These are phyloP conservation scores for Sterrhoptilus dennistouni DNA, from an alignment of 2,113 vertebrate genomes.

Conservation along the genomic window DNA sequence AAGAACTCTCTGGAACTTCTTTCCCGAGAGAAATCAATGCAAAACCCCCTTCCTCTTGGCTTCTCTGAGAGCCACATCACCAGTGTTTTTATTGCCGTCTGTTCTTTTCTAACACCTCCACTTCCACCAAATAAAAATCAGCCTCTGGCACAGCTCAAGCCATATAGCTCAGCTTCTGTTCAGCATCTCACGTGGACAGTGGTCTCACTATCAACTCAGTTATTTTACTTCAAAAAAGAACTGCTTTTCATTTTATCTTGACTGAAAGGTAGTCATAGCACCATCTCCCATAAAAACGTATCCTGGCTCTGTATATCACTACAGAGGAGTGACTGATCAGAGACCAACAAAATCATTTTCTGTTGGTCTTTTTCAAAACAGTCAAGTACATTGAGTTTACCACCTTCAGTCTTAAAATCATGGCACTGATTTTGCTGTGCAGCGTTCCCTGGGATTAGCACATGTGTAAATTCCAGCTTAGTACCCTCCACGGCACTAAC, in stretches of 20 bases:
- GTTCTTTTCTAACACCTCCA: slow-evolving; percentile 13
- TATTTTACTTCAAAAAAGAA: neutral
- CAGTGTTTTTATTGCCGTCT: slow-evolving; percentile 9
- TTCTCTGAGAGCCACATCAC: neutral
- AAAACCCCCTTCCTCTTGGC: neutral
- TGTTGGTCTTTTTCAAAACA: neutral
- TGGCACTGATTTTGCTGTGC: neutral
- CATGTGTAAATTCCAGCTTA: neutral
- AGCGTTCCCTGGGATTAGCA: neutral
- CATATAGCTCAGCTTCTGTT: neutral
- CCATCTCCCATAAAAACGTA: neutral
- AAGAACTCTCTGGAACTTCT: neutral
- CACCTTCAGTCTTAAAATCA: neutral
- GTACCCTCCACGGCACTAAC: neutral
- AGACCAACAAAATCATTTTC: neutral
- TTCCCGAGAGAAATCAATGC: neutral
- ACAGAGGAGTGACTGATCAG: neutral
- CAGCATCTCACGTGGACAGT: neutral
- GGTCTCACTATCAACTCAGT: neutral
- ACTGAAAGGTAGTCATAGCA: neutral
- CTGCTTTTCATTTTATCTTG: neutral
- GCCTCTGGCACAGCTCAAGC: slow-evolving; percentile 31
- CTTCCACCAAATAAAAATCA: slow-evolving; percentile 40
- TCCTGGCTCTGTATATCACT: neutral
- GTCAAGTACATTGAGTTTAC: neutral